Conservation (phyloP, 2,113 vertebrate species). For the Engraulis encrasicolus region DNA sequence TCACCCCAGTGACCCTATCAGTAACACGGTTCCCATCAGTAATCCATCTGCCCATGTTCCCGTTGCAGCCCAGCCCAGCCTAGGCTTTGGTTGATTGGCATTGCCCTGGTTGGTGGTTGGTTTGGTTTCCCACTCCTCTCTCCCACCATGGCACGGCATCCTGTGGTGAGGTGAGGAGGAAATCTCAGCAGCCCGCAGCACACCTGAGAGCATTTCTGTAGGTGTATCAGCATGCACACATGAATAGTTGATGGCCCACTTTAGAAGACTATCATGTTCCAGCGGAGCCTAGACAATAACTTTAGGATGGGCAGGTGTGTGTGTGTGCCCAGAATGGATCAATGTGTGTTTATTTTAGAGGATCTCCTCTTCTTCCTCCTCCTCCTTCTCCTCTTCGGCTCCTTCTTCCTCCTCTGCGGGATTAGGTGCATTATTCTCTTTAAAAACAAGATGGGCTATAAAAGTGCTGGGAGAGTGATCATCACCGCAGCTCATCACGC, state of each 20-base stretch:
- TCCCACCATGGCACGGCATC: constrained; percentile 50
- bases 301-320: constrained; percentile 54
- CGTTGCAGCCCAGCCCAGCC: no score
- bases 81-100: not conserved
- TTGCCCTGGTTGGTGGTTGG: not conserved
- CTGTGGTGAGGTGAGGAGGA: constrained; percentile 45
- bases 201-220: constrained; percentile 57
- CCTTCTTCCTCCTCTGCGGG: constrained; percentile 41
- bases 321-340: constrained; percentile 48
- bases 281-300: constrained; percentile 15
- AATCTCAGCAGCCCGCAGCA: constrained; percentile 58
- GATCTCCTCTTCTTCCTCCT: no score
- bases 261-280: constrained; percentile 62
- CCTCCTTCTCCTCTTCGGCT: constrained; percentile 23
- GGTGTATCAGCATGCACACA: constrained; percentile 52
- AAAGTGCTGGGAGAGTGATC: constrained; percentile 47
- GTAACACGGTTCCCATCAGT: not conserved
- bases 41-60: not conserved
- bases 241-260: constrained; percentile 72
- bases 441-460: constrained; percentile 46
- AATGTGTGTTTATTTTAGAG: constrained; percentile 41
- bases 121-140: constrained; percentile 7
- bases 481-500: constrained; percentile 42
- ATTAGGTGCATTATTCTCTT: constrained; percentile 29
- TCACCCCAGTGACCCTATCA: not conserved